Percentiles rank a stretch among this genome's conserved stretches.
Evolutionary conservation across 2,113 vertebrate genomes (phyloP).

Genomic region (Eubucco bourcierii): DNA sequence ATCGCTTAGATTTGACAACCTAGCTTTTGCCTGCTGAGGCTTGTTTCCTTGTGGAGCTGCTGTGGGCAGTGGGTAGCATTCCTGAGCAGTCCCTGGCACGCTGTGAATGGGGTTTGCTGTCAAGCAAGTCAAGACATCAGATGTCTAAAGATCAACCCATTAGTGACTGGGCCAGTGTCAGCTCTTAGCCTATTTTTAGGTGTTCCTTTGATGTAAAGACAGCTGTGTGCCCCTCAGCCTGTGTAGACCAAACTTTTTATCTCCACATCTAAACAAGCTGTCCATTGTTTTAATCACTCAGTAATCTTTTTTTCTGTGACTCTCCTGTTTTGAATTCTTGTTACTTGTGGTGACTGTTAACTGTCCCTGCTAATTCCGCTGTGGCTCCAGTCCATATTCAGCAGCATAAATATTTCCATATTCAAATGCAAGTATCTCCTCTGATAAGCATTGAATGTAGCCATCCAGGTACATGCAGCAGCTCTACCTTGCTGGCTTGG

Average conservation of each 20-base stretch:
- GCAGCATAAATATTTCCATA: conserved; percentile 6
- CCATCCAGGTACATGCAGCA: background rate
- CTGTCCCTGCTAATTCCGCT: background rate
- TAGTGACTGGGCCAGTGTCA: background rate
- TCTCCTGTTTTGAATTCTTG: conserved; percentile 24
- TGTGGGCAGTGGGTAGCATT: background rate
- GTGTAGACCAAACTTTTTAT: conserved; percentile 5
- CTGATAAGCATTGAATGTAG: background rate
- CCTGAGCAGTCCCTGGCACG: conserved; percentile 29
- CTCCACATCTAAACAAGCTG: conserved; percentile 36
- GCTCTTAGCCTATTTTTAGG: conserved; percentile 26
- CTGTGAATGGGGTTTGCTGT: conserved; percentile 40
- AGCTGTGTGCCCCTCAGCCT: conserved; percentile 33
- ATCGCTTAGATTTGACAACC: background rate
- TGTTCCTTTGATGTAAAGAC: conserved; percentile 52
- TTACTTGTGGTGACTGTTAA: background rate
- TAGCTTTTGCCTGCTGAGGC: background rate
- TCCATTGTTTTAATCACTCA: conserved; percentile 23
- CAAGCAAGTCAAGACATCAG: conserved; percentile 17
- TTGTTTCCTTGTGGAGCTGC: background rate
- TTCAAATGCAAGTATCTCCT: conserved; percentile 8
- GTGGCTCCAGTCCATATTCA: background rate
- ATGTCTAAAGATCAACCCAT: conserved; percentile 3
- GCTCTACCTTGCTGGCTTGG: background rate
- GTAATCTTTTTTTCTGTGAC: background rate